Percentiles rank a stretch among this genome's conserved stretches.
Conservation (phyloP, 2,797 vertebrate species). For the Sebastes dallii region DNA sequence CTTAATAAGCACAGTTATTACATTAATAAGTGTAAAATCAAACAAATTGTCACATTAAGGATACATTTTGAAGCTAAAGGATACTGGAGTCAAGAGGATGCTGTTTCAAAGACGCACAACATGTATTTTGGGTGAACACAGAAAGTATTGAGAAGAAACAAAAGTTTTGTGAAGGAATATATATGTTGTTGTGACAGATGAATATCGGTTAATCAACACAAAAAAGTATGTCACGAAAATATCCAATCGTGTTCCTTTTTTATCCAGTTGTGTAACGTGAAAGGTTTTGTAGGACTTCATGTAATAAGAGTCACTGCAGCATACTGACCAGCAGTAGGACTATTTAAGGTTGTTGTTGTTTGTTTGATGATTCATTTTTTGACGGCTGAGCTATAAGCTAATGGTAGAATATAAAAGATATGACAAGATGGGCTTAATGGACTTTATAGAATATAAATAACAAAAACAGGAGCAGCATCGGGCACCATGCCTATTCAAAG, state of each 20-base stretch:
- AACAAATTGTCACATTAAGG: background rate
- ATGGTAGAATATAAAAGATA: background rate
- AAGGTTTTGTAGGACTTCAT: background rate
- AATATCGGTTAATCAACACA: background rate
- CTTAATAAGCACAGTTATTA: background rate
- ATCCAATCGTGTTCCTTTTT: background rate
- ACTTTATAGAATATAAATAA: background rate
- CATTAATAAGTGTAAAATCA: background rate
- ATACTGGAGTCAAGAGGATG: background rate
- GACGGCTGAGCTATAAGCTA: background rate
- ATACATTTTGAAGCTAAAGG: background rate
- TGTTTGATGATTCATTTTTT: background rate
- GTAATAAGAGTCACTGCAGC: background rate
- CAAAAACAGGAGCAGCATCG: background rate
- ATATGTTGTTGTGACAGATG: background rate
- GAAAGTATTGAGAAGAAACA: background rate
- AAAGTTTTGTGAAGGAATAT: background rate
- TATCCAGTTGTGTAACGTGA: background rate
- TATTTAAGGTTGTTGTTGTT: background rate
- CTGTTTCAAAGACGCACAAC: background rate
- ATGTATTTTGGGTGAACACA: background rate
- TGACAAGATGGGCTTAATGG: conserved; percentile 7
- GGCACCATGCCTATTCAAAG: background rate
- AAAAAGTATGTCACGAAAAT: background rate
- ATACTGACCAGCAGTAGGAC: background rate